Percentiles rank a stretch among this genome's conserved stretches.
These are phyloP conservation scores for Ctenopoma kingsleyae DNA, from an alignment of 2,797 vertebrate species.

Conservation along the genomic window DNA sequence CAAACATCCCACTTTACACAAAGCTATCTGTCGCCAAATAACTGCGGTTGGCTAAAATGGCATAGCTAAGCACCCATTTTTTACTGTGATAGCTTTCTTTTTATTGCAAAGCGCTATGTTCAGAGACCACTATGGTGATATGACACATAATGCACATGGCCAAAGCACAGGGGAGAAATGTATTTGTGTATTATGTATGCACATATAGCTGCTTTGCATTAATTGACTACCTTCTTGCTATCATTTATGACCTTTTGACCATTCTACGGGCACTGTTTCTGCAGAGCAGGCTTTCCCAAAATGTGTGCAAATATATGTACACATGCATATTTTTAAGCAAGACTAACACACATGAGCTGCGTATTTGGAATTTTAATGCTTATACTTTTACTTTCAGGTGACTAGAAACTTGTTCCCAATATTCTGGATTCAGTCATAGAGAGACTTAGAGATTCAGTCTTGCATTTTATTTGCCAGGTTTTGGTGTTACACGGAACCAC, in stretches of 20 bases:
- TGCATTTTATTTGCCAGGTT: background rate
- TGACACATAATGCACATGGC: no score
- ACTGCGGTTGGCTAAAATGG: constrained; percentile 55
- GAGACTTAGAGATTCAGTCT: no score
- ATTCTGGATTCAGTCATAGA: no score
- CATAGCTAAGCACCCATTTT: constrained; percentile 42
- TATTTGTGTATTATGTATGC: background rate
- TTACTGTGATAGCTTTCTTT: constrained; percentile 26
- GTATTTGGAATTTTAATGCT: background rate
- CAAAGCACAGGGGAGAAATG: no score
- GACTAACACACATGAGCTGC: background rate
- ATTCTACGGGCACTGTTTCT: constrained; percentile 43
- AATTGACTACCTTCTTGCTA: constrained; percentile 47
- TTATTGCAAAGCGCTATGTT: constrained; percentile 16
- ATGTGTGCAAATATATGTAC: constrained; percentile 1
- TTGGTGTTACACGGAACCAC: background rate
- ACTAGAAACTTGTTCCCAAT: background rate
- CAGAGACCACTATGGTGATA: constrained; percentile 34
- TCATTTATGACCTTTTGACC: constrained; percentile 59
- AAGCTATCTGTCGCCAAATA: constrained; percentile 46
- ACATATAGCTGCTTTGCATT: constrained; percentile 25
- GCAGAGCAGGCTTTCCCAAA: constrained; percentile 26
- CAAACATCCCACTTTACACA: constrained; percentile 45
- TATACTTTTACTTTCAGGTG: constrained; percentile 5
- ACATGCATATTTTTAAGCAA: constrained; percentile 16